Evolutionary conservation across 2,888 invertebrate species (phyloP).

Genomic region (Ditula angustiorana): DNA sequence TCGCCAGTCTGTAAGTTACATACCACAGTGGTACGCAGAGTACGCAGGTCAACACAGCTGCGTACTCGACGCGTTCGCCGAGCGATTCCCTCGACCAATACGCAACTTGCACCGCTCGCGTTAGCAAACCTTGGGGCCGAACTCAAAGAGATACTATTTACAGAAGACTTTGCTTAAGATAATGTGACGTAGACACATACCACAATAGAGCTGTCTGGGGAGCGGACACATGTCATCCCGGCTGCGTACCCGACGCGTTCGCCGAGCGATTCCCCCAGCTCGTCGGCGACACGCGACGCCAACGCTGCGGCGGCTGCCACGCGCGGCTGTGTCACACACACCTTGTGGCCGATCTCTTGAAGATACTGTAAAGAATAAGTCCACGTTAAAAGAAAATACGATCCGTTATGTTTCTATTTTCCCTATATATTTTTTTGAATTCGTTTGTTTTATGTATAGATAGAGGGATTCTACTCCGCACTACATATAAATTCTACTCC

Average conservation of each 20-base stretch:
- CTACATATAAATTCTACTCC: too few species aligned
- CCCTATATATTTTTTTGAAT: too few species aligned
- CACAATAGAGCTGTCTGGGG: conserved; percentile 89
- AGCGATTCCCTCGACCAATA: conserved; percentile 93
- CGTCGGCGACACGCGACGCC: conserved; percentile 95
- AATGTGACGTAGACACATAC: too few species aligned
- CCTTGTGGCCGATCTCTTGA: conserved; percentile 90
- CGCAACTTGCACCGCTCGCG: conserved; percentile 94
- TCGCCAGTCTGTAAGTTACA: too few species aligned
- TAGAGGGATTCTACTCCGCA: too few species aligned
- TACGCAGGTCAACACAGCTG: conserved; percentile 91
- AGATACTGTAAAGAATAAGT: conserved; percentile 89
- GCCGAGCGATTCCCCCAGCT: conserved; percentile 92
- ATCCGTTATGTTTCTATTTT: too few species aligned
- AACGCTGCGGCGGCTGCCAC: conserved; percentile 95
- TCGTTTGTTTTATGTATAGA: too few species aligned
- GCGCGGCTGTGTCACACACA: conserved; percentile 97
- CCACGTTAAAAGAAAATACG: not conserved
- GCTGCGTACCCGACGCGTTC: conserved; percentile 94
- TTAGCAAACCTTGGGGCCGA: conserved; percentile 92
- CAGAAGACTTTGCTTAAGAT: too few species aligned
- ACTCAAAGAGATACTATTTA: conserved; percentile 95
- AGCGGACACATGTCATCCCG: conserved; percentile 89
- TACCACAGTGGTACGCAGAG: conserved; percentile 90
- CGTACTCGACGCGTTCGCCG: conserved; percentile 93